Evolutionary conservation across 2,888 invertebrate species (phyloP), one percentile per base, ranked within the genome.

Genomic region (Hydrotaea diabolus): DNA sequence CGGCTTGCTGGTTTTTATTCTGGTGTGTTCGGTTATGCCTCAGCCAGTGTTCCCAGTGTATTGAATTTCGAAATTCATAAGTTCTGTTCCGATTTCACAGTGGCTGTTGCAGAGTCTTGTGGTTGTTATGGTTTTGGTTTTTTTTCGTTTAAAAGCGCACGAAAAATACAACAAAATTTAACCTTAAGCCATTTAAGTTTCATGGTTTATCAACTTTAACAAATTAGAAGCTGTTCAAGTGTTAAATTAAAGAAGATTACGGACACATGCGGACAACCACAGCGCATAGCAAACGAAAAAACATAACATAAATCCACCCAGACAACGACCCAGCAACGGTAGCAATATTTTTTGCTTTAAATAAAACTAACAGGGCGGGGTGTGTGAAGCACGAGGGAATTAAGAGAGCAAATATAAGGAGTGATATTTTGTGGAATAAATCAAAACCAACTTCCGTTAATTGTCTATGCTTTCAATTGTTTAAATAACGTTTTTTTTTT

Each of bases 201-300:
- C 72, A 80, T 77, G 83, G 80, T 75, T 83, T 66, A 66, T 66
- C 19, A 66, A 66, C 66, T 26, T 66, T 39, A 66, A 66, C 17
- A 43, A 69, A 69, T 83, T 77, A 80, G 78, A 80, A 80, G 62
- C 73, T 80, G 74, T 64, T 82, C 80, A 84, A 84, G 85, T 82
- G 82, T 77, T 78, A 83, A 85, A 72, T 62, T 78, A 43, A 55
- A 82, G 62, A 75, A 71, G 57, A 79, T 79, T 64, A 64, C 31
- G 43, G 15, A 39, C 49, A 49, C 59, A 36, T 0, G 69, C 17
- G 0, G 2, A 71, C 59, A 72, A 26, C 39, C 39, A 39, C 39
- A 9, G 7, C 43, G 43, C n/a, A n/a, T n/a, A n/a, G n/a, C n/a
- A n/a, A n/a, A n/a, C n/a, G n/a, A 43, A 13, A 43, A 43, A n/a